A percentile compares a stretch with the other conserved stretches of the same genome.
phyloP scores from a whole-genome alignment of 2,888 invertebrate species.

The Campoletis raptor region DNA sequence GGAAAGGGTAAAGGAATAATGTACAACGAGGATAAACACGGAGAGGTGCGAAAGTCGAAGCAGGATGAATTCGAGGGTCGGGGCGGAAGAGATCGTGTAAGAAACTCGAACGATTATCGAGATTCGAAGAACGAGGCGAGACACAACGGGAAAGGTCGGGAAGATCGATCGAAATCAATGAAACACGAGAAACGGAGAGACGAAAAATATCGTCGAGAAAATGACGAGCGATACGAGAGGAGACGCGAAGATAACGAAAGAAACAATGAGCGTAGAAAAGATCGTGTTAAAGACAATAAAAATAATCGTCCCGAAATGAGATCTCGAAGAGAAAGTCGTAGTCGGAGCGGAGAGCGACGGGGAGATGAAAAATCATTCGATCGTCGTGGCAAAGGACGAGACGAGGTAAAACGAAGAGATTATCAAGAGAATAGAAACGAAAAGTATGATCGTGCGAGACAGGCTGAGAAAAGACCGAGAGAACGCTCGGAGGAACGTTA shows the following conservation, averaged over 20 bases:
- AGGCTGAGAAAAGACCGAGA: constrained; percentile 69
- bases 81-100: constrained; percentile 58
- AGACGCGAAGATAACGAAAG: constrained; percentile 65
- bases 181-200: constrained; percentile 62
- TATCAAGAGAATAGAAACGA: constrained; percentile 63
- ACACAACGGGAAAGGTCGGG: constrained; percentile 68
- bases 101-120: constrained; percentile 65
- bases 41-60: constrained; percentile 59
- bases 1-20: constrained; percentile 94
- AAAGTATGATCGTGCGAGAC: constrained; percentile 65
- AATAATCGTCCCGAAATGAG: constrained; percentile 51
- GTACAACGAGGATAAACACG: constrained; percentile 84
- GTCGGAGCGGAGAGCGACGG: constrained; percentile 65
- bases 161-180: constrained; percentile 65
- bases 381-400: constrained; percentile 40
- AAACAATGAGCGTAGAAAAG: constrained; percentile 55
- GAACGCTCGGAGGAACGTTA: constrained; percentile 70
- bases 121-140: constrained; percentile 61
- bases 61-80: constrained; percentile 62
- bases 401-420: constrained; percentile 63
- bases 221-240: constrained; percentile 67
- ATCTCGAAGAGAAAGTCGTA: constrained; percentile 60
- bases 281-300: constrained; percentile 60
- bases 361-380: constrained; percentile 50
- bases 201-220: constrained; percentile 58